Evolutionary conservation across 2,113 vertebrate species (phyloP), one percentile per base, ranked within the genome.

Genomic region (Chaetorhynchus papuensis): DNA sequence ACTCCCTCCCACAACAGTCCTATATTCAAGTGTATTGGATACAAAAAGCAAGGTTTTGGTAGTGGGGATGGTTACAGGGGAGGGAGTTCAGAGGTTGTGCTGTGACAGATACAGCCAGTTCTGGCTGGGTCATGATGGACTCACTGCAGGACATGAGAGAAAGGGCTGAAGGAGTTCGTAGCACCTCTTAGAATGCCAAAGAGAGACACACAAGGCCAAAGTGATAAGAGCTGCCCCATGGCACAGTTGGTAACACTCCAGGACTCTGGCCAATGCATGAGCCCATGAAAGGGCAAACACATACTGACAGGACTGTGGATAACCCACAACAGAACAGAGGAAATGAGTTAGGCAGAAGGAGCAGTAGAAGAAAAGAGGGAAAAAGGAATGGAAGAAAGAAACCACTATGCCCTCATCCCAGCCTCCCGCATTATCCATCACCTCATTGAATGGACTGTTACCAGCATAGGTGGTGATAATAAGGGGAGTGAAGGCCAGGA

Each of bases 21-120:
- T 2, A 0, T 30, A 57, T 37, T 37, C 9, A 37, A 28, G 11
- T 53, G 20, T 28, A 31, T 7, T n/a, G 2, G 21, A 7, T 15
- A 50, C 35, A 80, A 76, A 50, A 22, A 45, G 10, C 17, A 81
- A 54, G 15, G 27, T 71, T 90, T 76, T 49, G 9, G 17, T 52
- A 45, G 53, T 0, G 2, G 17, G 9, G 4, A 19, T 42, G 18
- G 10, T 13, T 82, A 26, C 24, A 37, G 17, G 22, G 19, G 20
- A 81, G 8, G 16, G 11, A 50, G 26, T 33, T 72, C 26, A 70
- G 31, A 5, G 15, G 22, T 27, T 83, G 33, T 3, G 2, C 26
- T 72, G 28, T n/a, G 49, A n/a, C 22, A 66, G 18, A 50, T 13
- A n/a, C 12, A 49, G 35, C 2, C 41, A 41, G 31, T 13, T 88